These are phyloP conservation scores for Cydia fagiglandana DNA, from an alignment of 1,140 invertebrate species.

Conservation along the genomic window DNA sequence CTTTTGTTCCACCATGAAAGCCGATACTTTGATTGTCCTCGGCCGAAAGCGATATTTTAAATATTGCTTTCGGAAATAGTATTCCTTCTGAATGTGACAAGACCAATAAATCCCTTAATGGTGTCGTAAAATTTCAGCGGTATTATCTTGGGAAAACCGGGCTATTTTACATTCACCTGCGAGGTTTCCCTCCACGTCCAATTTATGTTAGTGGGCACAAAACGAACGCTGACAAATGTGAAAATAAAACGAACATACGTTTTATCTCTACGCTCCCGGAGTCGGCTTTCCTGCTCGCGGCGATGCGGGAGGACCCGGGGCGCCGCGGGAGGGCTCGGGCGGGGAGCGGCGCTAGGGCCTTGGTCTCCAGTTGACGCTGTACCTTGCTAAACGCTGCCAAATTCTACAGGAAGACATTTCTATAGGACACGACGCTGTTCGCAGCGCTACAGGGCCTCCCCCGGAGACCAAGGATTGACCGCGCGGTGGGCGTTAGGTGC, in stretches of 20 bases:
- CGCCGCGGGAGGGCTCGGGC: slow-evolving; percentile 26
- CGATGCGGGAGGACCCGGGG: slow-evolving; percentile 33
- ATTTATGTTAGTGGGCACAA: slow-evolving; percentile 79
- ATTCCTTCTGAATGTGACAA: slow-evolving; percentile 70
- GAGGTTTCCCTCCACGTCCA: slow-evolving; percentile 77
- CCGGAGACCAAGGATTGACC: too few species aligned
- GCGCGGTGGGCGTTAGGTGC: too few species aligned
- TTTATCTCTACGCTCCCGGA: slow-evolving; percentile 71
- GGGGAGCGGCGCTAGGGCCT: too few species aligned
- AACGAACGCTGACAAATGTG: slow-evolving; percentile 79
- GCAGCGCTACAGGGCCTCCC: too few species aligned
- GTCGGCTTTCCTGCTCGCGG: slow-evolving; percentile 61
- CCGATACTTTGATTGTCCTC: slow-evolving; percentile 35
- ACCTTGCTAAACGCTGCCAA: too few species aligned
- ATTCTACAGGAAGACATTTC: too few species aligned
- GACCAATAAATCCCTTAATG: slow-evolving; percentile 76
- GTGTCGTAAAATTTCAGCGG: slow-evolving; percentile 76
- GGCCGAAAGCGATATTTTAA: slow-evolving; percentile 41
- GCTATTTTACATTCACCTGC: slow-evolving; percentile 78
- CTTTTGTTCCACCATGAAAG: slow-evolving; percentile 34
- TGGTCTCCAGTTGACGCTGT: too few species aligned
- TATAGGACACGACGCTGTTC: too few species aligned
- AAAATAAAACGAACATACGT: slow-evolving; percentile 78
- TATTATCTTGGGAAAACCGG: slow-evolving; percentile 77
- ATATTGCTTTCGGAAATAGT: slow-evolving; percentile 65